These are phyloP conservation scores for Saiga tatarica DNA, from an alignment of 2,113 vertebrate species.

Conservation along the genomic window DNA sequence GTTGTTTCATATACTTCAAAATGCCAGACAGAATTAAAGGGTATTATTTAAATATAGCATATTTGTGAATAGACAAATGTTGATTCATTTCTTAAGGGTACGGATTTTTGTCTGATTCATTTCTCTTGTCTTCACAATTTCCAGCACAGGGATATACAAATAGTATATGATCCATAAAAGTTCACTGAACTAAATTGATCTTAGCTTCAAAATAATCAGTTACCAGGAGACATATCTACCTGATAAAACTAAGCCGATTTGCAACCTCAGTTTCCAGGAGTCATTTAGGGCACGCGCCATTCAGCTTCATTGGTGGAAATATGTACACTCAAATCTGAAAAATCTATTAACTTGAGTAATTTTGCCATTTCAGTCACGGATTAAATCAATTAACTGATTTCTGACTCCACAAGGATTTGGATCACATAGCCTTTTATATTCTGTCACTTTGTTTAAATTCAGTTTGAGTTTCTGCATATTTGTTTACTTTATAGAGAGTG, in stretches of 20 bases:
- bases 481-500: not conserved
- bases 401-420: not conserved
- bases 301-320: not conserved
- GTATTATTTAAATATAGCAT: not conserved
- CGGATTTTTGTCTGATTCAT: not conserved
- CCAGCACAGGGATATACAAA: not conserved
- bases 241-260: not conserved
- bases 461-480: not conserved
- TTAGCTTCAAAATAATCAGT: not conserved
- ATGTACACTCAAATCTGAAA: not conserved
- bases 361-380: not conserved
- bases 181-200: not conserved
- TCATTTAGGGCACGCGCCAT: not conserved
- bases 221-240: not conserved
- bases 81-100: not conserved
- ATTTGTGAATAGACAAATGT: not conserved
- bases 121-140: not conserved
- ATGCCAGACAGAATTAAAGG: not conserved
- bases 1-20: not conserved
- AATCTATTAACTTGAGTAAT: not conserved
- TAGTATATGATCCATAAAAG: not conserved
- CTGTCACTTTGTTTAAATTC: not conserved
- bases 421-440: not conserved
- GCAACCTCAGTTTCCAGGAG: not conserved
- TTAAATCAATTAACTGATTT: constrained; percentile 26